phyloP scores from a whole-genome alignment of 2,888 invertebrate genomes.

The Brachyopa scutellaris region DNA sequence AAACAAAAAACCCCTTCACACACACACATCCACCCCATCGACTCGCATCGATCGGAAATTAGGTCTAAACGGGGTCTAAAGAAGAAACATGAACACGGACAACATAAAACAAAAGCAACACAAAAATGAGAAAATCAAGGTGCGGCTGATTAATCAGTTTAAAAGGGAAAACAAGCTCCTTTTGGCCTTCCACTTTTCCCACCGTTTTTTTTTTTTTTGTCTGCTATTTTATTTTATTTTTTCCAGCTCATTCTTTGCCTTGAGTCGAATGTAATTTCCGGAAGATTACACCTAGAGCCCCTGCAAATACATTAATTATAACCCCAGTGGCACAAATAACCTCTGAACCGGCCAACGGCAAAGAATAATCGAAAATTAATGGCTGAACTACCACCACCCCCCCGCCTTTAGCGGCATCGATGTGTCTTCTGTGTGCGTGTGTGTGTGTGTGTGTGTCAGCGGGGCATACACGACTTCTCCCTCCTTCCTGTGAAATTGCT shows the following conservation, averaged over 20 bases:
- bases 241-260: slow-evolving; percentile 26
- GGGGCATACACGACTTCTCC: slow-evolving; percentile 14
- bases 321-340: slow-evolving; percentile 44
- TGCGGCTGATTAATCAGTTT: slow-evolving; percentile 70
- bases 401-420: no score
- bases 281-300: slow-evolving; percentile 41
- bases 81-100: slow-evolving; percentile 7
- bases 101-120: not conserved
- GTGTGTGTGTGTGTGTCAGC: slow-evolving; percentile 13
- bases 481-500: slow-evolving; percentile 28
- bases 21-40: not conserved
- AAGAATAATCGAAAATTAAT: slow-evolving; percentile 69
- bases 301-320: slow-evolving; percentile 64
- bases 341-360: slow-evolving; percentile 24
- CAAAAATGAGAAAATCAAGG: slow-evolving; percentile 51
- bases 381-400: slow-evolving; percentile 11
- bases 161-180: slow-evolving; percentile 62
- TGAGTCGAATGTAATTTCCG: slow-evolving; percentile 68
- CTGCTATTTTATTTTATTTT: not conserved
- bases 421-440: no score
- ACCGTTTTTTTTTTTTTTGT: not conserved
- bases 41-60: slow-evolving; percentile 48
- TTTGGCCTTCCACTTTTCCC: slow-evolving; percentile 26
- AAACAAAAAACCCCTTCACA: no score
- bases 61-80: slow-evolving; percentile 22